Conservation (phyloP, 2,888 invertebrate species). For the Hydriomena furcata region DNA sequence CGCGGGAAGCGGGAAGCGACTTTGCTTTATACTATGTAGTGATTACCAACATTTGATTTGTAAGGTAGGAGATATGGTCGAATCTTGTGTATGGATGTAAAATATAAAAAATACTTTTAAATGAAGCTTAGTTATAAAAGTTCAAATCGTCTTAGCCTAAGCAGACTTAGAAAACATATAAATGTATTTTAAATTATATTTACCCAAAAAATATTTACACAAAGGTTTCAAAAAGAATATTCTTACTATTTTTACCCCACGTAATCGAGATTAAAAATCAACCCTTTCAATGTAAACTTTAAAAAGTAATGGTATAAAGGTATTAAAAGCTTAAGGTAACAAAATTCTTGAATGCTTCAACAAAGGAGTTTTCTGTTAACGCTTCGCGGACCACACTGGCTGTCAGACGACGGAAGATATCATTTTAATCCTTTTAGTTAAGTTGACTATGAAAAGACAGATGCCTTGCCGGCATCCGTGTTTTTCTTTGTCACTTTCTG, state of each 20-base stretch:
- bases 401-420: conserved; percentile 81
- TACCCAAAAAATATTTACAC: conserved; percentile 49
- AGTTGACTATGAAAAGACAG: conserved; percentile 82
- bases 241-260: conserved; percentile 61
- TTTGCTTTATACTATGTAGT: too few species aligned
- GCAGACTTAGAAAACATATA: conserved; percentile 26
- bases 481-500: conserved; percentile 69
- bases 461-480: conserved; percentile 69
- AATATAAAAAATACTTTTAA: background rate
- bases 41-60: too few species aligned
- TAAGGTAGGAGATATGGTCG: too few species aligned
- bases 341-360: conserved; percentile 64
- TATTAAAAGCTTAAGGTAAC: conserved; percentile 81
- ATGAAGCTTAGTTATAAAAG: background rate
- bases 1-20: too few species aligned
- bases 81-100: background rate
- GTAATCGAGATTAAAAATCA: conserved; percentile 74
- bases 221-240: too few species aligned
- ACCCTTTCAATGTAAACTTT: conserved; percentile 80
- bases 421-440: conserved; percentile 84
- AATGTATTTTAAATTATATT: conserved; percentile 43
- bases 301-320: conserved; percentile 80
- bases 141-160: conserved; percentile 11
- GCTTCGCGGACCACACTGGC: conserved; percentile 78
- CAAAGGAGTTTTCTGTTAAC: conserved; percentile 77